A percentile compares a stretch with the other conserved stretches of the same genome.
These are phyloP conservation scores for Ochropleura leucogaster DNA, from an alignment of 2,888 invertebrate genomes.

Conservation along the genomic window DNA sequence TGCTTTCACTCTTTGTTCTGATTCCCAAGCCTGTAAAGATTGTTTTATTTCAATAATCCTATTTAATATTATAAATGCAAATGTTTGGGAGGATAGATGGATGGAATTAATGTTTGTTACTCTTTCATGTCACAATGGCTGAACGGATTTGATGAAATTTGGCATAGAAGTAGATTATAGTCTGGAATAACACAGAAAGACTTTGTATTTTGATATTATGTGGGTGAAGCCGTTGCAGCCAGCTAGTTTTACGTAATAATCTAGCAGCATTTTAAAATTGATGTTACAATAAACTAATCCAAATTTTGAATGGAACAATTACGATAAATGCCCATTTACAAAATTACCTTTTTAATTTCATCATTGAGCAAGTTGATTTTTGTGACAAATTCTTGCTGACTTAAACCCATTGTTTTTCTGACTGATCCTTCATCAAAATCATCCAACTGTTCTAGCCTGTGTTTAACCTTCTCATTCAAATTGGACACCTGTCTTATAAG, in stretches of 20 bases:
- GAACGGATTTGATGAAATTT: too few species aligned
- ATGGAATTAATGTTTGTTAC: too few species aligned
- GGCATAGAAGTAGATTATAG: too few species aligned
- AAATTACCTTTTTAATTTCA: conserved; percentile 93
- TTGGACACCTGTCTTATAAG: conserved; percentile 95
- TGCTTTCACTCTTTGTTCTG: conserved; percentile 98
- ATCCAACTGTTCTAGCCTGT: conserved; percentile 97
- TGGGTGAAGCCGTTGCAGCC: too few species aligned
- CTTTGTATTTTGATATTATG: too few species aligned
- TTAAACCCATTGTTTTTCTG: conserved; percentile 96
- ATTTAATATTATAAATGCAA: too few species aligned
- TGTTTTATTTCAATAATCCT: too few species aligned
- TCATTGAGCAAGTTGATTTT: conserved; percentile 97
- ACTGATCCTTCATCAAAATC: conserved; percentile 97
- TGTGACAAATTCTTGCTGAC: conserved; percentile 97
- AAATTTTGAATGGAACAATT: neutral
- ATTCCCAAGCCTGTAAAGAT: conserved; percentile 95
- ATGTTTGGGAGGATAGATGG: too few species aligned
- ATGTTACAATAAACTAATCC: neutral
- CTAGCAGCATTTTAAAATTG: neutral
- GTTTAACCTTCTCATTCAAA: conserved; percentile 96
- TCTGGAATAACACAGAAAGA: too few species aligned
- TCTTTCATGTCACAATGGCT: too few species aligned
- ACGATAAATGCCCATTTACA: neutral
- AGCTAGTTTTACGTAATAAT: too few species aligned